These are phyloP conservation scores for Drosophila flavopinicola DNA, from an alignment of 2,888 invertebrate species.

Conservation along the genomic window DNA sequence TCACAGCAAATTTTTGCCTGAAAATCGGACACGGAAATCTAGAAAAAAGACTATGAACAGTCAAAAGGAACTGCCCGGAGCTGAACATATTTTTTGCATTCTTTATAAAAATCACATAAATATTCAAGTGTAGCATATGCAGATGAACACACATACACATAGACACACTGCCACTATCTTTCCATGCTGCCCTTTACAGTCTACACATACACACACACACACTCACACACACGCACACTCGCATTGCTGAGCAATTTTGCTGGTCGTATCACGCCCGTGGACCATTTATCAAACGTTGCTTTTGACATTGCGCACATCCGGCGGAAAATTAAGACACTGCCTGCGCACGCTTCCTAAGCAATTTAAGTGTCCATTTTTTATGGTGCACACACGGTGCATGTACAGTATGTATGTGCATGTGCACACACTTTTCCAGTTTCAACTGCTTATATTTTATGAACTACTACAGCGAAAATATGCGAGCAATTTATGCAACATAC, in stretches of 20 bases:
- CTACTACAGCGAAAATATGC: constrained; percentile 25
- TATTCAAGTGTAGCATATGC: constrained; percentile 58
- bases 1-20: neutral
- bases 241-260: constrained; percentile 9
- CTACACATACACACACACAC: constrained; percentile 1
- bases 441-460: constrained; percentile 33
- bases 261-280: constrained; percentile 40
- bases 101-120: constrained; percentile 62
- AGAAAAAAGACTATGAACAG: constrained; percentile 2
- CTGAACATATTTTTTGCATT: constrained; percentile 35
- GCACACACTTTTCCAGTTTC: constrained; percentile 14
- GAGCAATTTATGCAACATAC: constrained; percentile 8
- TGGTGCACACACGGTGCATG: constrained; percentile 30
- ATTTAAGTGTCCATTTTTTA: constrained; percentile 70
- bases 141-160: constrained; percentile 24
- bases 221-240: neutral
- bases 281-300: constrained; percentile 74
- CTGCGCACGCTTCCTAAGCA: constrained; percentile 73
- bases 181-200: constrained; percentile 13
- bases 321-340: constrained; percentile 77
- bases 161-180: constrained; percentile 5
- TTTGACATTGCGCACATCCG: constrained; percentile 77
- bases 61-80: constrained; percentile 9
- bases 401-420: neutral
- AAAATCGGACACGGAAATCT: too few relatives aligned